These are phyloP conservation scores for Oxyteleia sp. DNA, from an alignment of 2,888 invertebrate species.

Conservation along the genomic window DNA sequence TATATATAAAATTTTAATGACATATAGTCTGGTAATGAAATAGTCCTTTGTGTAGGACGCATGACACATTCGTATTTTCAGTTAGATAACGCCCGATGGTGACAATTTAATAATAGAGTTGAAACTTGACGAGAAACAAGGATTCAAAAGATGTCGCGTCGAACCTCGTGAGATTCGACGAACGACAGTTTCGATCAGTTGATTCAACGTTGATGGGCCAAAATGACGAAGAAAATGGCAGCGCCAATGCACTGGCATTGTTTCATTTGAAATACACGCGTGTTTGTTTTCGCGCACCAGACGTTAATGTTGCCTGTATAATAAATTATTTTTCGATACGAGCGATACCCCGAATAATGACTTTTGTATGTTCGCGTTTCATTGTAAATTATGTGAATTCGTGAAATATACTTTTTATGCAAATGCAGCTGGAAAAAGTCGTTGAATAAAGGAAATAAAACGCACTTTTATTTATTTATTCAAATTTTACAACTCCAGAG, in stretches of 20 bases:
- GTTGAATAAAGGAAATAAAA: constrained; percentile 41
- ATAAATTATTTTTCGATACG: constrained; percentile 69
- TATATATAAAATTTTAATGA: too few species aligned
- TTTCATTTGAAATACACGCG: constrained; percentile 61
- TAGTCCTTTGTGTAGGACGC: too few species aligned
- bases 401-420: constrained; percentile 58
- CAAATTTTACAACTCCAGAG: constrained; percentile 25
- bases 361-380: constrained; percentile 49
- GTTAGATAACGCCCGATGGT: too few species aligned
- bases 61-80: too few species aligned
- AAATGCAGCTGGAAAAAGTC: constrained; percentile 49
- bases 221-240: constrained; percentile 66
- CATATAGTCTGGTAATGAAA: too few species aligned
- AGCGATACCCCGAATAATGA: constrained; percentile 60
- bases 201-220: constrained; percentile 57
- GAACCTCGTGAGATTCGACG: constrained; percentile 59
- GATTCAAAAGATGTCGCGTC: constrained; percentile 71
- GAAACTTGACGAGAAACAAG: constrained; percentile 70
- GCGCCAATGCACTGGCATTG: constrained; percentile 35
- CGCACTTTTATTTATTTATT: constrained; percentile 54
- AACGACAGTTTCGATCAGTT: constrained; percentile 68
- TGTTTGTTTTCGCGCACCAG: constrained; percentile 61
- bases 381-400: constrained; percentile 36
- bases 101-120: constrained; percentile 72
- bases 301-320: constrained; percentile 58